Base-by-base conservation (phyloP, 2,888 invertebrate genomes). In the Didymodactylos carnosus region DNA sequence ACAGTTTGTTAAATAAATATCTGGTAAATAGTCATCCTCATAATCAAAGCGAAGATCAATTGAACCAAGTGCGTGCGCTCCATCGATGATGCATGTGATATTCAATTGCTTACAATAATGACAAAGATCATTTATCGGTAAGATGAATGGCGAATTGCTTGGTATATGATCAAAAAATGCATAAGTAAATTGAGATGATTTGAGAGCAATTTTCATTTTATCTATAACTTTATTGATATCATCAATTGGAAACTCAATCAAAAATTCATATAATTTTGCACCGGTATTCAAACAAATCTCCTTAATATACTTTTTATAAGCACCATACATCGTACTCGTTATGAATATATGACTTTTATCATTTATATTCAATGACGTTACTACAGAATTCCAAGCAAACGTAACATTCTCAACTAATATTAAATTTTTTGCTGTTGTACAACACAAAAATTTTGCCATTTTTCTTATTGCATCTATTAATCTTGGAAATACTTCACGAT, bases 111-210 rank as follows among this genome's bases (percentile, higher is more conserved):
- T 71, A 29, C 71, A 71, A 46, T 43, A 69, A 69, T 72, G 27
- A 25, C 46, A 49, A 11, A 75, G 46, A 72, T 80, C 78, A 46
- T 77, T 75, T 25, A 82, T 71, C 25, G 82, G 82, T 77, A 81
- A 75, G 40, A 82, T 78, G 75, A 80, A 78, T 19, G 81, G 80
- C 23, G 80, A 78, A 73, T 82, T 81, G 76, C 82, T 82, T 3
- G 82, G 80, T 70, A 82, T 80, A 75, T 82, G 82, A 76, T 82
- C 82, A 77, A 82, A 79, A 16, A 82, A 79, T 4, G 80, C 80
- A 69, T 81, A 77, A 69, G 77, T 79, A 16, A 80, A 79, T 25
- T 39, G 40, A 39, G 69, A 14, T 6, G 73, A 53, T 40, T 73
- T n/a, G 29, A 72, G 27, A 51, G 35, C 69, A 16, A 40, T 29